A percentile compares a stretch with the other conserved stretches of the same genome.
These are phyloP conservation scores for Kryptolebias ocellatus DNA, from an alignment of 2,797 vertebrate genomes.

Conservation along the genomic window DNA sequence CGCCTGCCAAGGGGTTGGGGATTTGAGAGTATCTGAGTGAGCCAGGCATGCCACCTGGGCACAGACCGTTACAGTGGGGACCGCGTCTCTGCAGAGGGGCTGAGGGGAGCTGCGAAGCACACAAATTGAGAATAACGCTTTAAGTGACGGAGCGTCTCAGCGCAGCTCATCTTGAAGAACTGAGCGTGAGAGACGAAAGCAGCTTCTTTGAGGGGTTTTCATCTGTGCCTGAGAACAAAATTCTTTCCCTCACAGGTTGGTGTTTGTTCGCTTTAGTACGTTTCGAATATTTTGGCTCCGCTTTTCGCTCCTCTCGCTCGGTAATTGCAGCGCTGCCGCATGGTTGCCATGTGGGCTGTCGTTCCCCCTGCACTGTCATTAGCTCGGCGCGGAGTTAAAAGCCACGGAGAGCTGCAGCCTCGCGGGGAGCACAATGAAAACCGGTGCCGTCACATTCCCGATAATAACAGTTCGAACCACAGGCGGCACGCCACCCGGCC, in stretches of 20 bases:
- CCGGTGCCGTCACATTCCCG: slow-evolving; percentile 67
- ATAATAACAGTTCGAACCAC: slow-evolving; percentile 63
- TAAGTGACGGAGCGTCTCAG: slow-evolving; percentile 24
- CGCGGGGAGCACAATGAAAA: slow-evolving; percentile 66
- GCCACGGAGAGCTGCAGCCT: slow-evolving; percentile 60
- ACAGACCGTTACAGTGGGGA: slow-evolving; percentile 56
- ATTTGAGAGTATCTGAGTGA: slow-evolving; percentile 43
- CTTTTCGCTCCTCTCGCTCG: slow-evolving; percentile 56
- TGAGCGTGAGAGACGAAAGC: slow-evolving; percentile 21
- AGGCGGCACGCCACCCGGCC: slow-evolving; percentile 20
- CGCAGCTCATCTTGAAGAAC: not conserved
- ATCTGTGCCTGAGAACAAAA: not conserved
- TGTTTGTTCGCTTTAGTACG: slow-evolving; percentile 4
- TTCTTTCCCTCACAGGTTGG: not conserved
- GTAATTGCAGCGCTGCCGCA: slow-evolving; percentile 72
- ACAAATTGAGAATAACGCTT: slow-evolving; percentile 19
- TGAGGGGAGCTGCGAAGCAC: slow-evolving; percentile 13
- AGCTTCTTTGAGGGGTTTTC: not conserved
- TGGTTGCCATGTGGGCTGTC: slow-evolving; percentile 70
- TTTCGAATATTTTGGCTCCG: slow-evolving; percentile 41
- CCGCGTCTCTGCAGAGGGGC: slow-evolving; percentile 42
- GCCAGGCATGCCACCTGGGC: slow-evolving; percentile 59
- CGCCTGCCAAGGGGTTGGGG: slow-evolving; percentile 43
- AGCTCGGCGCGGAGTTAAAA: slow-evolving; percentile 65
- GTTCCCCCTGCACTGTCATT: slow-evolving; percentile 80